These are phyloP conservation scores for Ellobium chinense DNA, from an alignment of 2,888 invertebrate genomes.

Conservation along the genomic window DNA sequence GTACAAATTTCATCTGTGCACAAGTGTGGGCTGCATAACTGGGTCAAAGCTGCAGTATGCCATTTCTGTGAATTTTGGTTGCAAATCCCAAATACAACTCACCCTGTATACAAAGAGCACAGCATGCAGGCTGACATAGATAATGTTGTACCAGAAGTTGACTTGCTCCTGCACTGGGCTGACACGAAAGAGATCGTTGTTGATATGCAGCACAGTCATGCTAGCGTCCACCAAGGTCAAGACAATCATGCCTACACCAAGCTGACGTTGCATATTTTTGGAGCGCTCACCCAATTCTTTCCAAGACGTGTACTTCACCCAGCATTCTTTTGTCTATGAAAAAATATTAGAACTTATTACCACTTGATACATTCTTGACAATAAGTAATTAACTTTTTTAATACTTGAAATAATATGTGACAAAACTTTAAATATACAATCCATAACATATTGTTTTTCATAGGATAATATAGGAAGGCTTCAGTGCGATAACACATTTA, in stretches of 20 bases:
- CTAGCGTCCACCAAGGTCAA: constrained; percentile 5
- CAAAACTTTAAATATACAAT: no score
- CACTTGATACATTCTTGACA: no score
- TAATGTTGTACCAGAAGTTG: constrained; percentile 18
- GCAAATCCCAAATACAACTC: background rate
- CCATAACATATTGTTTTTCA: no score
- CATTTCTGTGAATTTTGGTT: background rate
- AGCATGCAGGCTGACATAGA: background rate
- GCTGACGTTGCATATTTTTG: background rate
- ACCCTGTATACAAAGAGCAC: constrained; percentile 18
- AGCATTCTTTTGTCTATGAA: constrained; percentile 21
- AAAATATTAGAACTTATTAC: no score
- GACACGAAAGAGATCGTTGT: constrained; percentile 3
- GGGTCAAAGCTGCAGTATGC: background rate
- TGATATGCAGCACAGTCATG: constrained; percentile 16
- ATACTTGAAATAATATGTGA: no score
- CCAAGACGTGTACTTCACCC: background rate
- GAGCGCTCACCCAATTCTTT: background rate
- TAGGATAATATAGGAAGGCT: no score
- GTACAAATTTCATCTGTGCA: no score
- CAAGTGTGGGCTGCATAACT: no score
- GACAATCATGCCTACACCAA: background rate
- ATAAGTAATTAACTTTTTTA: no score
- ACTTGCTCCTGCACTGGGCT: background rate
- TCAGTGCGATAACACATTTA: no score